Evolutionary conservation across 2,888 invertebrate genomes (phyloP).

Genomic region (Cryptus viduatorius): DNA sequence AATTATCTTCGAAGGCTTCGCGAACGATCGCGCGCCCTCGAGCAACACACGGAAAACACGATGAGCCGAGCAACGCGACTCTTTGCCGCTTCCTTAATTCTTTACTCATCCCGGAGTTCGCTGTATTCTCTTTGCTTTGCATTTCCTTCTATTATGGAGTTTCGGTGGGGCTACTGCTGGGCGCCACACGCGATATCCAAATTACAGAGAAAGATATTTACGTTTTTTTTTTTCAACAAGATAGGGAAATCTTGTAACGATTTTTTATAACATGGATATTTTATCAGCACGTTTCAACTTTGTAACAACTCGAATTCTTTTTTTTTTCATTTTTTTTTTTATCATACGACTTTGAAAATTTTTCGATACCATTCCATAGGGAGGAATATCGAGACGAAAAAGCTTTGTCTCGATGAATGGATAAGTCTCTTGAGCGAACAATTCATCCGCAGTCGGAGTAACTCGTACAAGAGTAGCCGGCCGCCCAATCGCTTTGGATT

Average conservation of each 20-base stretch:
- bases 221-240: not conserved
- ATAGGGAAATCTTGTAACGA: not conserved
- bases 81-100: constrained; percentile 71
- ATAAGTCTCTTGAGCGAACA: constrained; percentile 8
- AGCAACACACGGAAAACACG: constrained; percentile 16
- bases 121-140: constrained; percentile 64
- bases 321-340: not conserved
- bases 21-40: constrained; percentile 18
- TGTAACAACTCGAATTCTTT: not conserved
- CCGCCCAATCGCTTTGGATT: constrained; percentile 70
- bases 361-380: constrained; percentile 6
- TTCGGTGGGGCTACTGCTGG: constrained; percentile 12
- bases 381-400: not conserved
- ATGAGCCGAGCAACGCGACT: not conserved
- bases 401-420: constrained; percentile 54
- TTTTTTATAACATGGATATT: not conserved
- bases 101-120: constrained; percentile 54
- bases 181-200: constrained; percentile 58
- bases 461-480: constrained; percentile 38
- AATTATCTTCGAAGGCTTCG: constrained; percentile 49
- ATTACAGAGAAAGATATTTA: constrained; percentile 44
- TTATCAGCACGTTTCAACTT: not conserved
- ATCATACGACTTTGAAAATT: not conserved
- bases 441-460: not conserved
- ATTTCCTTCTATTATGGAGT: constrained; percentile 62